A percentile compares a stretch with the other conserved stretches of the same genome.
These are phyloP conservation scores for Acromyrmex heyeri DNA, from an alignment of 1,140 invertebrate genomes.

Conservation along the genomic window DNA sequence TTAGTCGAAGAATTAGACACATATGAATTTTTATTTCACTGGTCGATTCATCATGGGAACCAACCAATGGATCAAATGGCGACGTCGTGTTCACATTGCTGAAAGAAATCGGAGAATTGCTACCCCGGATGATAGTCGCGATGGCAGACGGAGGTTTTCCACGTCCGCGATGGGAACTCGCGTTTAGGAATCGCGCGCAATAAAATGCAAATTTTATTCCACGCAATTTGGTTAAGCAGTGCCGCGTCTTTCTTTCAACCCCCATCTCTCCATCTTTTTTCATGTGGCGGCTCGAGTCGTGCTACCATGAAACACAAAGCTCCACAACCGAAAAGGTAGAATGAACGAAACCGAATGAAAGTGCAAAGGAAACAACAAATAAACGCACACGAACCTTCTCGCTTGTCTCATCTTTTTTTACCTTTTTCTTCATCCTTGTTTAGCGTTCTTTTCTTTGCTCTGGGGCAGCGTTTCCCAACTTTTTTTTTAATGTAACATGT, in stretches of 20 bases:
- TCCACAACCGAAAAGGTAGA: constrained; percentile 51
- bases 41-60: neutral
- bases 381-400: constrained; percentile 4
- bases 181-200: constrained; percentile 61
- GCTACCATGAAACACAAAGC: constrained; percentile 61
- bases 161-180: constrained; percentile 22
- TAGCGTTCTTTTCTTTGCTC: neutral
- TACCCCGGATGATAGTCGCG: constrained; percentile 4
- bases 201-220: constrained; percentile 76
- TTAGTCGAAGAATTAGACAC: neutral
- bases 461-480: neutral
- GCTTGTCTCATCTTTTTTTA: neutral
- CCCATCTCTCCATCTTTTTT: constrained; percentile 17
- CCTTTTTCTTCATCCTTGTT: neutral
- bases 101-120: constrained; percentile 53
- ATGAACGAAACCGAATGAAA: constrained; percentile 57
- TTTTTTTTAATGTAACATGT: neutral
- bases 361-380: constrained; percentile 52
- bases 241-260: constrained; percentile 42
- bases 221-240: constrained; percentile 72
- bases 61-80: constrained; percentile 22
- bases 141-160: constrained; percentile 52
- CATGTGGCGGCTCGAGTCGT: constrained; percentile 17
- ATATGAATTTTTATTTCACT: constrained; percentile 19
- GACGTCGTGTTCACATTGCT: constrained; percentile 30